Evolutionary conservation across 2,888 invertebrate genomes (phyloP).

Genomic region (Diplazon laetatorius): DNA sequence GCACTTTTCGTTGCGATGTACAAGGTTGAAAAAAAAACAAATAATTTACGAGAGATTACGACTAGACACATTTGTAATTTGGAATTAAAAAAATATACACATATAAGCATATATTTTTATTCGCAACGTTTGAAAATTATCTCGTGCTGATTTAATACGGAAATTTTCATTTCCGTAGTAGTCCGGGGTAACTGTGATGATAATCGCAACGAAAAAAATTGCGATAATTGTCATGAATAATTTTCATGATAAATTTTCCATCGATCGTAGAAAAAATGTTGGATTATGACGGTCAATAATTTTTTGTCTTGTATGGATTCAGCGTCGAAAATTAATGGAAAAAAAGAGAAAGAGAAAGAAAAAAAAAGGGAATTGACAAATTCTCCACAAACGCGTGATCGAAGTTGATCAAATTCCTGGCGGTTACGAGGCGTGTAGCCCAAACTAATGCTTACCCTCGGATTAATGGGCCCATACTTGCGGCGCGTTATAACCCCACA

Average conservation of each 20-base stretch:
- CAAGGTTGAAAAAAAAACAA: background rate
- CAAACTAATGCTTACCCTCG: slow-evolving; percentile 19
- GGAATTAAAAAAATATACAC: too few species aligned
- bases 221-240: too few species aligned
- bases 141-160: background rate
- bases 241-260: too few species aligned
- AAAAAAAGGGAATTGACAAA: background rate
- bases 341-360: background rate
- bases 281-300: too few species aligned
- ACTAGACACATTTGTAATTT: background rate
- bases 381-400: background rate
- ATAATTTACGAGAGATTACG: slow-evolving; percentile 8
- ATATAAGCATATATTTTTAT: background rate
- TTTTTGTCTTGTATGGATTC: too few species aligned
- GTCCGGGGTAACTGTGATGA: too few species aligned
- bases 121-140: background rate
- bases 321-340: too few species aligned
- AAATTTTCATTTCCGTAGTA: too few species aligned
- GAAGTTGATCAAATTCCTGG: slow-evolving; percentile 15
- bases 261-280: too few species aligned
- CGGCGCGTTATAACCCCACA: slow-evolving; percentile 26
- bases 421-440: background rate
- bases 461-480: slow-evolving; percentile 57
- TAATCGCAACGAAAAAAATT: too few species aligned
- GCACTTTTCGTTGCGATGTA: background rate